Evolutionary conservation across 2,888 invertebrate genomes (phyloP).

Genomic region (Polymixis lichenea): DNA sequence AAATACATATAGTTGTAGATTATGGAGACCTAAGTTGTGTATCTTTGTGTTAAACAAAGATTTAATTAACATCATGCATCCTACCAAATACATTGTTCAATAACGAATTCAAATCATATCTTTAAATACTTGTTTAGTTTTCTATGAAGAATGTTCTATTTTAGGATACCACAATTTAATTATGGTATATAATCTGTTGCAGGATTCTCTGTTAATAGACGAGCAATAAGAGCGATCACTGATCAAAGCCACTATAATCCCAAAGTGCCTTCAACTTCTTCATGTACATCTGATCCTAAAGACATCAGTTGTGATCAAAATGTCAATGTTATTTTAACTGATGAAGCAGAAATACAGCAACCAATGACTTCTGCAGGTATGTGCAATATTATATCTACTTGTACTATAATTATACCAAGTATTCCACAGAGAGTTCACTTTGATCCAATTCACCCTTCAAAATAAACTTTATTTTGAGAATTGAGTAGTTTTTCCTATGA

Average conservation of each 20-base stretch:
- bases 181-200: background rate
- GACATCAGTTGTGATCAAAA: background rate
- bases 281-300: constrained; percentile 1
- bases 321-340: constrained; percentile 9
- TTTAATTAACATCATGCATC: too few species aligned
- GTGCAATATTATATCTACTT: background rate
- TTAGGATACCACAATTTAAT: background rate
- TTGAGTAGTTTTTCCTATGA: too few species aligned
- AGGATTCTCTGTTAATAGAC: constrained; percentile 4
- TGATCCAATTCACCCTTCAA: too few species aligned
- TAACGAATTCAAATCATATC: background rate
- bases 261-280: constrained; percentile 8
- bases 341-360: constrained; percentile 8
- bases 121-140: constrained; percentile 2
- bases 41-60: too few species aligned
- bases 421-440: too few species aligned
- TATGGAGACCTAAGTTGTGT: too few species aligned
- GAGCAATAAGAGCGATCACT: background rate
- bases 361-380: constrained; percentile 12
- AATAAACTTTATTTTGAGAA: too few species aligned
- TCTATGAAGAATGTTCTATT: constrained; percentile 6
- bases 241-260: background rate
- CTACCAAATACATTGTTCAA: too few species aligned
- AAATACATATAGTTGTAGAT: too few species aligned
- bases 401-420: background rate